phyloP scores from a whole-genome alignment of 2,888 invertebrate species.

The Microchrysa polita region DNA sequence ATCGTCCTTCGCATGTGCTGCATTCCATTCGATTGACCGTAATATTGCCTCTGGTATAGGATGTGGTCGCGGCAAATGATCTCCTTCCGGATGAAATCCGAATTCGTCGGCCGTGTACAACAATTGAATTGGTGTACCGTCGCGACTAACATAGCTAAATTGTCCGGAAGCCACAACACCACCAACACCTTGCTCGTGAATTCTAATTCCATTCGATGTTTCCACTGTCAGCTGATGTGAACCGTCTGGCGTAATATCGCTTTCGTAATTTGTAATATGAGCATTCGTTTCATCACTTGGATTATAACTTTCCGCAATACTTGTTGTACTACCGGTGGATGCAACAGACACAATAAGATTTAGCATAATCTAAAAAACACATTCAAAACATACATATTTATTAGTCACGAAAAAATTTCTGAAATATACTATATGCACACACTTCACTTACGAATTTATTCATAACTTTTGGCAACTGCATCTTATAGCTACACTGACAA shows the following conservation, averaged over 20 bases:
- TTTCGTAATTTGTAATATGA: conserved; percentile 2
- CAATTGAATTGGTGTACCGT: conserved; percentile 36
- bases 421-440: no score
- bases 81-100: conserved; percentile 37
- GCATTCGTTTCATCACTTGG: background rate
- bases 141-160: conserved; percentile 31
- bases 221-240: conserved; percentile 34
- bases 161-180: conserved; percentile 35
- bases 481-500: no score
- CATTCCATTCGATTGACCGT: conserved; percentile 36
- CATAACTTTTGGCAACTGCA: no score
- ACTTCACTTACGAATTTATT: no score
- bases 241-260: conserved; percentile 37
- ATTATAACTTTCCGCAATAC: background rate
- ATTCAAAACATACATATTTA: no score
- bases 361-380: no score
- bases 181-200: conserved; percentile 40
- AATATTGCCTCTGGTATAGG: conserved; percentile 39
- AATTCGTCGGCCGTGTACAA: conserved; percentile 40
- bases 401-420: no score
- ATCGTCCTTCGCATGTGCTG: conserved; percentile 7
- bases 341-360: no score
- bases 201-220: conserved; percentile 39
- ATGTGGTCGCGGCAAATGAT: conserved; percentile 40
- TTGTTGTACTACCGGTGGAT: no score